phyloP scores from a whole-genome alignment of 2,888 invertebrate genomes.

The Chrysopilus asiliformis region DNA sequence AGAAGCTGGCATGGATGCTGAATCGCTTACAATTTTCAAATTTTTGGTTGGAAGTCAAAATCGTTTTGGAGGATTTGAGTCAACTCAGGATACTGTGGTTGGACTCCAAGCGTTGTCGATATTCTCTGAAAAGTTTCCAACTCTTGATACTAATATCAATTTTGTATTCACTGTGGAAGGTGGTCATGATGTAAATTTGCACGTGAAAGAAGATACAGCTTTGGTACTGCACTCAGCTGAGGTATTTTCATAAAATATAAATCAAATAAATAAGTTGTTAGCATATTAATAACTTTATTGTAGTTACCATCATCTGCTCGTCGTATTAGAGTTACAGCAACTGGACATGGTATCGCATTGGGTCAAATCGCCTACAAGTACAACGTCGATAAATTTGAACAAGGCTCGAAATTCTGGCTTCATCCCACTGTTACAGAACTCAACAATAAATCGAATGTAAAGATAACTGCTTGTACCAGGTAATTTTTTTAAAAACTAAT shows the following conservation, averaged over 20 bases:
- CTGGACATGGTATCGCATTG: constrained; percentile 63
- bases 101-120: constrained; percentile 49
- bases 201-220: constrained; percentile 55
- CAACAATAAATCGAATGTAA: no score
- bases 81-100: constrained; percentile 68
- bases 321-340: constrained; percentile 53
- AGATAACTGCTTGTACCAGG: no score
- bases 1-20: constrained; percentile 42
- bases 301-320: constrained; percentile 30
- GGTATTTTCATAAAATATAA: constrained; percentile 37
- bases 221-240: constrained; percentile 63
- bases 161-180: constrained; percentile 32
- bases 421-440: no score
- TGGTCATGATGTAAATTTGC: constrained; percentile 34
- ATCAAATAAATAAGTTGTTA: constrained; percentile 1
- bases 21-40: constrained; percentile 43
- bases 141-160: constrained; percentile 32
- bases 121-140: constrained; percentile 35
- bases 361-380: constrained; percentile 61
- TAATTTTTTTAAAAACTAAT: constrained; percentile 27
- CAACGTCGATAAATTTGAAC: constrained; percentile 65
- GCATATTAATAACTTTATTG: background rate
- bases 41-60: constrained; percentile 61
- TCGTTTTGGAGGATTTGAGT: constrained; percentile 55
- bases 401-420: no score